Evolutionary conservation across 2,797 vertebrate genomes (phyloP).

Genomic region (Protonibea diacanthus): DNA sequence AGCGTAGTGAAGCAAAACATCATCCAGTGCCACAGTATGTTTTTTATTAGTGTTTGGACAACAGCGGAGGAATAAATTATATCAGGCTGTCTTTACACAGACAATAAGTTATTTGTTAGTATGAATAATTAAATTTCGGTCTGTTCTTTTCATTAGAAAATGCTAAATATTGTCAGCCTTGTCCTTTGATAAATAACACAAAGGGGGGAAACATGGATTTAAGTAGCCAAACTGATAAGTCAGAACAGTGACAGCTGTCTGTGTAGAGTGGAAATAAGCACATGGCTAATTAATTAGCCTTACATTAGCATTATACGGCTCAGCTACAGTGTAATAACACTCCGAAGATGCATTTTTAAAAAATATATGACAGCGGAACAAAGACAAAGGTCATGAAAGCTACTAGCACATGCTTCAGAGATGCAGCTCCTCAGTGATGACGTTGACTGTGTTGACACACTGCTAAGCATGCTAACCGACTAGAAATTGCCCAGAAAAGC

Average conservation of each 20-base stretch:
- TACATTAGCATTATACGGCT: background rate
- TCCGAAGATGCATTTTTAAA: background rate
- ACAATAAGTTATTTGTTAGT: background rate
- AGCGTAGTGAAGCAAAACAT: background rate
- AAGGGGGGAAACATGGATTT: background rate
- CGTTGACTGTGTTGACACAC: slow-evolving; percentile 71
- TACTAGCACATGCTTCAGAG: background rate
- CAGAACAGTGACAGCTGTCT: slow-evolving; percentile 18
- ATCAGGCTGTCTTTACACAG: background rate
- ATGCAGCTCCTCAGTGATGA: slow-evolving; percentile 54
- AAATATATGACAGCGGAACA: background rate
- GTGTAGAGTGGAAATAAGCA: background rate
- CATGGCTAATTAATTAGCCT: background rate
- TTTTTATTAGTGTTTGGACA: background rate
- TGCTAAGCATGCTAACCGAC: slow-evolving; percentile 41
- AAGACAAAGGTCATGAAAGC: background rate
- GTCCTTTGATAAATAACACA: background rate
- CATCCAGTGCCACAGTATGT: background rate
- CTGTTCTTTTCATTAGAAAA: background rate
- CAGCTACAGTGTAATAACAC: background rate
- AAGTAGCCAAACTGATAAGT: slow-evolving; percentile 12
- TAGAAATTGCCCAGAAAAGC: background rate
- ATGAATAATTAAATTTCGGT: background rate
- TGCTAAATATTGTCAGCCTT: background rate
- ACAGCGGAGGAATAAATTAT: background rate